Conservation (phyloP, 2,888 invertebrate species). For the Troides aeacus region DNA sequence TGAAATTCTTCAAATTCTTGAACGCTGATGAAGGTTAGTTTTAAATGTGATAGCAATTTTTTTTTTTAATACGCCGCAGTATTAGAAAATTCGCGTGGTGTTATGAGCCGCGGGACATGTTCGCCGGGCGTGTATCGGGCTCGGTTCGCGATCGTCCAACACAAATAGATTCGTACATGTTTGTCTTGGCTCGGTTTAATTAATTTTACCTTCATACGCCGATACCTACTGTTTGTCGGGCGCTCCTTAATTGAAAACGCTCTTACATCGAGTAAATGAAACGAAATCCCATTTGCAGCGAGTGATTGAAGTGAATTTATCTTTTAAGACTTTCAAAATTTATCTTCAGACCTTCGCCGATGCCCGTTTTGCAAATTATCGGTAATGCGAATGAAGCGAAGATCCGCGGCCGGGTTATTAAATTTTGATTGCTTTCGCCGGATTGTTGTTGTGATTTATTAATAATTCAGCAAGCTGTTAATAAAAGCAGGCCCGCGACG, state of each 20-base stretch:
- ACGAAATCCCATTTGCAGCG: constrained; percentile 77
- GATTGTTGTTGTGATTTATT: constrained; percentile 70
- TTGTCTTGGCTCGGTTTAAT: constrained; percentile 78
- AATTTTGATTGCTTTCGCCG: constrained; percentile 69
- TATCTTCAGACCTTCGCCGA: constrained; percentile 64
- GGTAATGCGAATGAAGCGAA: constrained; percentile 47
- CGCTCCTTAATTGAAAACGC: constrained; percentile 78
- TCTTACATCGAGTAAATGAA: constrained; percentile 75
- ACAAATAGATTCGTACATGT: constrained; percentile 75
- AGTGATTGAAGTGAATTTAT: constrained; percentile 78
- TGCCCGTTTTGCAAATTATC: constrained; percentile 54
- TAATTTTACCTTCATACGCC: constrained; percentile 80
- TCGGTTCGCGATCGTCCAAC: constrained; percentile 57
- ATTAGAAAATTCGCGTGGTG: background rate
- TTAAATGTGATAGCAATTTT: background rate
- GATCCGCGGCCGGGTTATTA: constrained; percentile 67
- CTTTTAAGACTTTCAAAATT: constrained; percentile 75
- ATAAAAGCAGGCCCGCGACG: constrained; percentile 56
- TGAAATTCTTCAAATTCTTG: constrained; percentile 2
- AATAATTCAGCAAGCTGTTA: constrained; percentile 63
- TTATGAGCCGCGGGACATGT: constrained; percentile 40
- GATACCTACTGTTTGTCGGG: constrained; percentile 75
- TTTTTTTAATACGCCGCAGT: background rate
- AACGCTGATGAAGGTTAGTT: background rate
- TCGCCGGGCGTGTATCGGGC: constrained; percentile 38